Evolutionary conservation across 2,797 vertebrate genomes (phyloP).

Genomic region (Aulostomus chinensis): DNA sequence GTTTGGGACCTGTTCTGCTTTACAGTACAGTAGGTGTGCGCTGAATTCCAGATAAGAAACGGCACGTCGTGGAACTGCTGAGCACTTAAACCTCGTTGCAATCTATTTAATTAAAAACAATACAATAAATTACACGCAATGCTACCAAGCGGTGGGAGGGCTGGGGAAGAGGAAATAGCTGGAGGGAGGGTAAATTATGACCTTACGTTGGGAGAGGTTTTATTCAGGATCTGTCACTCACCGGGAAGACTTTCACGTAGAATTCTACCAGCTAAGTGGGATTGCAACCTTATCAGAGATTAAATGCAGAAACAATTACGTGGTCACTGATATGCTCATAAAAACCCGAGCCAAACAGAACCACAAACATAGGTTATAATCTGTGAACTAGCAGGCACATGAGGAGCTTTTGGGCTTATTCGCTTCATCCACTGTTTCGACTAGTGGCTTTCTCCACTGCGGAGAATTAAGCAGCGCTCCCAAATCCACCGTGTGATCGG

Average conservation of each 20-base stretch:
- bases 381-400: slow-evolving; percentile 50
- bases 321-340: neutral
- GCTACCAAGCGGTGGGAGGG: slow-evolving; percentile 54
- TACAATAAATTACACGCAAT: slow-evolving; percentile 77
- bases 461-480: slow-evolving; percentile 24
- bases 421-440: slow-evolving; percentile 43
- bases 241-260: too few relatives aligned
- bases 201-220: too few relatives aligned
- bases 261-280: too few relatives aligned
- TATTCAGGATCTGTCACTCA: too few relatives aligned
- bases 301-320: too few relatives aligned
- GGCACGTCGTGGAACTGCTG: slow-evolving; percentile 59
- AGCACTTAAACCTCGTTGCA: slow-evolving; percentile 67
- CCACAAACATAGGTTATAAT: slow-evolving; percentile 53
- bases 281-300: too few relatives aligned
- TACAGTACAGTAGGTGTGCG: slow-evolving; percentile 58
- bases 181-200: slow-evolving; percentile 71
- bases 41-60: slow-evolving; percentile 68
- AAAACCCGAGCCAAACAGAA: too few relatives aligned
- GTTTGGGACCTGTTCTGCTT: slow-evolving; percentile 67
- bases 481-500: slow-evolving; percentile 45
- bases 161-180: slow-evolving; percentile 48
- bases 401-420: slow-evolving; percentile 50
- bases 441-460: slow-evolving; percentile 21
- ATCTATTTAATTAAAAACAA: slow-evolving; percentile 84